phyloP scores from a whole-genome alignment of 2,888 invertebrate species.

The Lithosia quadra region DNA sequence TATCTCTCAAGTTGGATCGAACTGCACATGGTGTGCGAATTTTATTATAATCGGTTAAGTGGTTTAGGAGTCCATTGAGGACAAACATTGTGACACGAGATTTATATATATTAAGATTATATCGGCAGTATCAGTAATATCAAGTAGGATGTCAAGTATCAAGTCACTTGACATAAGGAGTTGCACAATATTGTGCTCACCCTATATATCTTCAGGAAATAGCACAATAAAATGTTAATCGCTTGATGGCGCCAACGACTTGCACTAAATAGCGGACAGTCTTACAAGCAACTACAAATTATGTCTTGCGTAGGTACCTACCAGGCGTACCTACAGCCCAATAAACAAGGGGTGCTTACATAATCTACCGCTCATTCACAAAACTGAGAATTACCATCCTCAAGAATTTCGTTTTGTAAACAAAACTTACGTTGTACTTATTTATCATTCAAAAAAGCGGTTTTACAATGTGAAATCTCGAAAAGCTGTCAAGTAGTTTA shows the following conservation, averaged over 20 bases:
- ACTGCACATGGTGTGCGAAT: too few species aligned
- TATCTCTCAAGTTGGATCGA: too few species aligned
- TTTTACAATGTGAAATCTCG: conserved; percentile 25
- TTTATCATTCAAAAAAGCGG: conserved; percentile 30
- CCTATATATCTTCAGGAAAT: background rate
- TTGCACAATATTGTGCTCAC: background rate
- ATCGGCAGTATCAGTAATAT: background rate
- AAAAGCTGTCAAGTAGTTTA: conserved; percentile 4
- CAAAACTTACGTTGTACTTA: conserved; percentile 53
- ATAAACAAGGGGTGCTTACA: conserved; percentile 63
- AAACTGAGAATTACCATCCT: conserved; percentile 53
- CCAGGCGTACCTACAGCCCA: conserved; percentile 62
- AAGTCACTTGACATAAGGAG: background rate
- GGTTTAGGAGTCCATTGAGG: too few species aligned
- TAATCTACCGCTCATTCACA: conserved; percentile 64
- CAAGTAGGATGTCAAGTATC: too few species aligned
- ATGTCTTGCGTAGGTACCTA: conserved; percentile 48
- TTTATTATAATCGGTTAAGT: too few species aligned
- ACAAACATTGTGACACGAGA: too few species aligned
- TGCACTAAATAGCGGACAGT: conserved; percentile 51
- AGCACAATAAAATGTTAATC: conserved; percentile 7
- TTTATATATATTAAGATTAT: too few species aligned
- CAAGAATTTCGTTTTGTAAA: conserved; percentile 60
- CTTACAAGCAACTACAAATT: conserved; percentile 48
- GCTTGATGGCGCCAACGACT: conserved; percentile 60